A percentile compares a stretch with the other conserved stretches of the same genome.
These are phyloP conservation scores for Iphiclides podalirius DNA, from an alignment of 2,888 invertebrate species.

Conservation along the genomic window DNA sequence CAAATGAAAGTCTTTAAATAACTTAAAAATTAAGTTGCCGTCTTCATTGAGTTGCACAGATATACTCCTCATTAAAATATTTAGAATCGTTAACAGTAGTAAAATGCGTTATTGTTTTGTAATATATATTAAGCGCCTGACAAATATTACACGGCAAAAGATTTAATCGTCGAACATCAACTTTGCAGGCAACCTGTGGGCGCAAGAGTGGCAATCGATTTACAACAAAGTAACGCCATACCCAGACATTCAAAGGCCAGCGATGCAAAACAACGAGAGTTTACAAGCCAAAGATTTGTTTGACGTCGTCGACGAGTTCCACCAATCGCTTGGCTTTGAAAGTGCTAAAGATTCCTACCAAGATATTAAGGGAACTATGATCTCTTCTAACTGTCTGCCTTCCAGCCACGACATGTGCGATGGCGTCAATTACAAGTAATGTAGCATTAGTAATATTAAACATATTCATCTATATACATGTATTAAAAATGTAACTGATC, in stretches of 20 bases:
- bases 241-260: conserved; percentile 75
- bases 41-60: no score
- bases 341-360: conserved; percentile 81
- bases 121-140: conserved; percentile 29
- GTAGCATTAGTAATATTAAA: conserved; percentile 4
- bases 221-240: conserved; percentile 73
- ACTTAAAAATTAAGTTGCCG: no score
- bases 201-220: conserved; percentile 81
- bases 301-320: conserved; percentile 81
- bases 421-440: conserved; percentile 82
- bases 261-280: conserved; percentile 58
- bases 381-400: conserved; percentile 82
- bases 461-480: background rate
- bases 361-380: conserved; percentile 78
- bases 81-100: no score
- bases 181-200: conserved; percentile 83
- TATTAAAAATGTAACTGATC: no score
- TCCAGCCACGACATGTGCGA: conserved; percentile 87
- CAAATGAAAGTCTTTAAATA: no score
- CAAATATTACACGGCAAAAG: conserved; percentile 17
- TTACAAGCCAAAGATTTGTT: conserved; percentile 74
- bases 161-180: no score
- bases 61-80: no score
- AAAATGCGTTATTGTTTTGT: no score
- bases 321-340: conserved; percentile 81